phyloP scores from a whole-genome alignment of 1,140 invertebrate species.

The Dendrolimus punctatus region DNA sequence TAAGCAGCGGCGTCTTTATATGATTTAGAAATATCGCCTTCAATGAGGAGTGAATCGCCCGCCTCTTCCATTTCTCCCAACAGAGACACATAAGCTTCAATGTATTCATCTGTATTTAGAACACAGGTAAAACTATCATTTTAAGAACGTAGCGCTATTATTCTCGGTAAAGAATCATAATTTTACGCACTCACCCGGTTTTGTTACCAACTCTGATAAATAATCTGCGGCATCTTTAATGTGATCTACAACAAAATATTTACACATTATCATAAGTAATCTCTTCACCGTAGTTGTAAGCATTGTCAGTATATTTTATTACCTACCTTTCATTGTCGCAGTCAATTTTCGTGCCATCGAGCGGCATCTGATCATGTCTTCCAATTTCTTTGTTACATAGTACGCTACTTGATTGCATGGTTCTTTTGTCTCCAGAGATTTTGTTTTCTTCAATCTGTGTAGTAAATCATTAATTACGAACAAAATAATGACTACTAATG shows the following conservation, averaged over 20 bases:
- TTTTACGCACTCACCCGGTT: conserved; percentile 29
- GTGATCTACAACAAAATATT: conserved; percentile 32
- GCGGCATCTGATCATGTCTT: conserved; percentile 37
- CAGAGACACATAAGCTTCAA: conserved; percentile 49
- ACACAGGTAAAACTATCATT: too few species aligned
- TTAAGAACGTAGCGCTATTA: too few species aligned
- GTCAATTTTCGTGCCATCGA: conserved; percentile 44
- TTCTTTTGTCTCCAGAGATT: conserved; percentile 20
- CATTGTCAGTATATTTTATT: background rate
- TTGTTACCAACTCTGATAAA: conserved; percentile 40
- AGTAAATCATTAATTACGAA: background rate
- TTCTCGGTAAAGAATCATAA: too few species aligned
- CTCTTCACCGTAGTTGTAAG: too few species aligned
- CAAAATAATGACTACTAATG: background rate
- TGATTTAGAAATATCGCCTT: conserved; percentile 46
- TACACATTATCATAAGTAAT: background rate
- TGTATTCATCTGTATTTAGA: conserved; percentile 30
- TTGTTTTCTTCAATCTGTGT: conserved; percentile 37
- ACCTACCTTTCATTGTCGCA: conserved; percentile 44
- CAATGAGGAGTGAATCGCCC: conserved; percentile 36
- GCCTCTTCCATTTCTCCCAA: conserved; percentile 47
- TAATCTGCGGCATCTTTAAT: conserved; percentile 37
- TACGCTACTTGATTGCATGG: conserved; percentile 28
- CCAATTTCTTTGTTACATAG: conserved; percentile 33
- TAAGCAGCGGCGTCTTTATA: conserved; percentile 42